A percentile compares a stretch with the other conserved stretches of the same genome.
Evolutionary conservation across 37 sponge, comb jelly and placozoan species (phyloP).

Genomic region (Halichondria panicea): DNA sequence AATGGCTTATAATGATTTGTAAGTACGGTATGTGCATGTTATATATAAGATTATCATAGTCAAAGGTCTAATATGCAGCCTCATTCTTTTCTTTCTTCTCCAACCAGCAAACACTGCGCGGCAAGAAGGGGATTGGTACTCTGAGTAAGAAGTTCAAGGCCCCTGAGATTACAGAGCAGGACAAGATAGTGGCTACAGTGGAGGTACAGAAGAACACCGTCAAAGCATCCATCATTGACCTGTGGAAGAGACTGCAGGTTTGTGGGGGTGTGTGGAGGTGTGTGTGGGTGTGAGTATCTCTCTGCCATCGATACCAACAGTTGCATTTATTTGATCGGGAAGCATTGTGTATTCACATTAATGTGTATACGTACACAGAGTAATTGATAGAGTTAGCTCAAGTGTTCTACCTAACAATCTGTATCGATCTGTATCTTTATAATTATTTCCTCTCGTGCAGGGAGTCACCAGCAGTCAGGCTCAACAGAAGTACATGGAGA

Average conservation of each 20-base stretch:
- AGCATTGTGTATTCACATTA: background rate
- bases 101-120: slow-evolving; percentile 40
- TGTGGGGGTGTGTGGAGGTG: background rate
- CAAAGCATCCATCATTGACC: slow-evolving; percentile 55
- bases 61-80: too few species aligned
- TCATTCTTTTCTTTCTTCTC: too few species aligned
- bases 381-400: background rate
- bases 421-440: background rate
- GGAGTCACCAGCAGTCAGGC: slow-evolving; percentile 72
- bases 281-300: background rate
- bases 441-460: slow-evolving; percentile 1
- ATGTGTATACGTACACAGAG: background rate
- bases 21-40: background rate
- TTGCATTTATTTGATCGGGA: background rate
- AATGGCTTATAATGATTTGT: background rate
- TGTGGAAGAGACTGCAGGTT: slow-evolving; percentile 86
- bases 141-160: slow-evolving; percentile 62
- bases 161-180: slow-evolving; percentile 58
- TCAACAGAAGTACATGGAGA: slow-evolving; percentile 82
- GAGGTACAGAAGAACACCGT: slow-evolving; percentile 67
- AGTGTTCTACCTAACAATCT: background rate
- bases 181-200: slow-evolving; percentile 32
- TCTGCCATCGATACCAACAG: background rate
- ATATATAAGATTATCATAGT: too few species aligned
- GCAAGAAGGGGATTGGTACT: slow-evolving; percentile 54